Conservation (phyloP, 2,113 vertebrate species). For the Neoarius graeffei region DNA sequence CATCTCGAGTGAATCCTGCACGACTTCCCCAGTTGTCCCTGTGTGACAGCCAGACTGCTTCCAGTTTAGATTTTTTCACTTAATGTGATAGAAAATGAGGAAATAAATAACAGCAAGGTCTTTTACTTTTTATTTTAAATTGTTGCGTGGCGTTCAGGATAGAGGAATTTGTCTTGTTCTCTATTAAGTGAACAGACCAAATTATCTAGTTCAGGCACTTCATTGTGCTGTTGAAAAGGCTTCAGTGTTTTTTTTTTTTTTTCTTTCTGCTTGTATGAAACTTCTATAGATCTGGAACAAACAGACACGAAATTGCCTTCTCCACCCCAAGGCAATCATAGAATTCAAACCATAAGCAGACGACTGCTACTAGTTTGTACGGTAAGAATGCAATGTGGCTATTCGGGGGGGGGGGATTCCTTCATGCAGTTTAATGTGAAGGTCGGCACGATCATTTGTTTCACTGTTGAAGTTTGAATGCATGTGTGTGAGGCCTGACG, state of each 20-base stretch:
- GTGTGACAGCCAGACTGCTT: neutral
- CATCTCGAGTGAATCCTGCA: neutral
- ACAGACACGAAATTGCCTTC: constrained; percentile 41
- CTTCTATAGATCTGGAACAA: constrained; percentile 41
- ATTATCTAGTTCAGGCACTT: constrained; percentile 33
- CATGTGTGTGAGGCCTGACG: constrained; percentile 11
- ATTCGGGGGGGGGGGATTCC: constrained; percentile 32
- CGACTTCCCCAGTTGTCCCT: neutral
- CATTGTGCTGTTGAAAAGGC: constrained; percentile 4
- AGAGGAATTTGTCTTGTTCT: constrained; percentile 14
- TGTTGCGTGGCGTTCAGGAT: neutral
- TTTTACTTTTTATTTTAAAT: constrained; percentile 9
- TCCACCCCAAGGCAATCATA: constrained; percentile 22
- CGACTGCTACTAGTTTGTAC: constrained; percentile 38
- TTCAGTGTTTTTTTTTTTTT: constrained; percentile 19
- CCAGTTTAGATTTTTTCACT: neutral
- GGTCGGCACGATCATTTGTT: constrained; percentile 40
- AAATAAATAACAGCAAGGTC: constrained; percentile 15
- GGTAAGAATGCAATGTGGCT: constrained; percentile 50
- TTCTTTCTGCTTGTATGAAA: constrained; percentile 8
- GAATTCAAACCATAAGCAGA: constrained; percentile 40
- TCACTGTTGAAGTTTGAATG: constrained; percentile 38
- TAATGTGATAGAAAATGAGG: neutral
- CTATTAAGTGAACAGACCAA: constrained; percentile 37
- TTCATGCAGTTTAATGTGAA: constrained; percentile 51